phyloP scores from a whole-genome alignment of 2,888 invertebrate genomes.

The Coelopa pilipes region DNA sequence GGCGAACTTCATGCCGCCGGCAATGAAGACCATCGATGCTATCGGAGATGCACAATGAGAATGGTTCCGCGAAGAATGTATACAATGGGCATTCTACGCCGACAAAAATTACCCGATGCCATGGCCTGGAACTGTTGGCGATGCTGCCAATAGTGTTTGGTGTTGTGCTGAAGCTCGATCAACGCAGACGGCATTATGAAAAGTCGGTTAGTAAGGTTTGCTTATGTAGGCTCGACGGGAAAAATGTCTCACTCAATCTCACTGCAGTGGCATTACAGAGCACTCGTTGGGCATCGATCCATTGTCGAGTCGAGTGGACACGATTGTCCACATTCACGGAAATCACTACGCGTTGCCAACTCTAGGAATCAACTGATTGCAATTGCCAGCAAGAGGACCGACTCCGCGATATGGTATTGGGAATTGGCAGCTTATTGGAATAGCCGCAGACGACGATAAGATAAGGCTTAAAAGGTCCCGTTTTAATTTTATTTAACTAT shows the following conservation, averaged over 20 bases:
- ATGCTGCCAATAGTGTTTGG: conserved; percentile 48
- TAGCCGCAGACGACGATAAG: background rate
- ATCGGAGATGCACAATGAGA: background rate
- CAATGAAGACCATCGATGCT: conserved; percentile 57
- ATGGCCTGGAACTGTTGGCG: conserved; percentile 58
- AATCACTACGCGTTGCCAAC: too few species aligned
- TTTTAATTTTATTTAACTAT: background rate
- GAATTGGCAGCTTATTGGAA: background rate
- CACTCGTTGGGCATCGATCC: too few species aligned
- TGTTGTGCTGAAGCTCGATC: background rate
- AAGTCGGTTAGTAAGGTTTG: background rate
- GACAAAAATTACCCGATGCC: conserved; percentile 51
- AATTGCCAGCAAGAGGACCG: background rate
- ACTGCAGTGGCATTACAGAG: too few species aligned
- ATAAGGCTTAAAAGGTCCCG: conserved; percentile 4
- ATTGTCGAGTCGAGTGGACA: too few species aligned
- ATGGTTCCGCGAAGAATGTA: background rate
- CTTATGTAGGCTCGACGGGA: too few species aligned
- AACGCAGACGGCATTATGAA: background rate
- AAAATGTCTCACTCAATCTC: background rate
- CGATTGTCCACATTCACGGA: too few species aligned
- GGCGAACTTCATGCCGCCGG: conserved; percentile 58
- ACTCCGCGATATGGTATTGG: background rate
- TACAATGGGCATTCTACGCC: background rate
- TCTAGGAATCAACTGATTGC: background rate